These are phyloP conservation scores for Rhadina sibilatrix DNA, from an alignment of 2,113 vertebrate genomes.

Conservation along the genomic window DNA sequence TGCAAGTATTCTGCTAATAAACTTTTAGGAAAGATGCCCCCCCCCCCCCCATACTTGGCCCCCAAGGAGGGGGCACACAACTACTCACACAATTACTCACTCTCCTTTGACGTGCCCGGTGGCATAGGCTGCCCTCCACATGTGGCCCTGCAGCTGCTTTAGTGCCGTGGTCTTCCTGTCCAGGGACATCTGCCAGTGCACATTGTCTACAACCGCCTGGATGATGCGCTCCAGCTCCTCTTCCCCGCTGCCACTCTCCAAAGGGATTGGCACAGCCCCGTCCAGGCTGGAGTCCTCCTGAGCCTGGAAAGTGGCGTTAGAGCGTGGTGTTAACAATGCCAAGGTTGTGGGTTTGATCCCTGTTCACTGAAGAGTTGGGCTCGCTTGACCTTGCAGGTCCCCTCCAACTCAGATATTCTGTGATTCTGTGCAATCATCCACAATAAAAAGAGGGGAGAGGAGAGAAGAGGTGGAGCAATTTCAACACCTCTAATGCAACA, in stretches of 20 bases:
- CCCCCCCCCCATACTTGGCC: not conserved
- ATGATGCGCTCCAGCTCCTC: slow-evolving; percentile 85
- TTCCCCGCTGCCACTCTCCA: slow-evolving; percentile 76
- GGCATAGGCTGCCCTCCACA: slow-evolving; percentile 89
- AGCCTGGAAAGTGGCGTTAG: slow-evolving; percentile 65
- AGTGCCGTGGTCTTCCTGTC: slow-evolving; percentile 94
- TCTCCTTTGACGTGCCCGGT: slow-evolving; percentile 90
- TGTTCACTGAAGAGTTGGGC: not conserved
- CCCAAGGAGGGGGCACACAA: not conserved
- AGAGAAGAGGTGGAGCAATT: not conserved
- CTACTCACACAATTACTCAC: slow-evolving; percentile 88
- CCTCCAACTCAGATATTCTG: not conserved
- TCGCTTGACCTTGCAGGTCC: not conserved
- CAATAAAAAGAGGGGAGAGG: not conserved
- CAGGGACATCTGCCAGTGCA: slow-evolving; percentile 94
- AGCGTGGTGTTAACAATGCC: not conserved
- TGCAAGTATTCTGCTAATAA: not conserved
- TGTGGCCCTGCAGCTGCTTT: slow-evolving; percentile 96
- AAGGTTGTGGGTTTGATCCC: not conserved
- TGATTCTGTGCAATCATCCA: not conserved
- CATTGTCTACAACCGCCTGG: slow-evolving; percentile 86
- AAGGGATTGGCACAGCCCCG: slow-evolving; percentile 84
- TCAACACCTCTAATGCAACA: not conserved
- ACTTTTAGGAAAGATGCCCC: not conserved
- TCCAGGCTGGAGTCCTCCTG: slow-evolving; percentile 88